phyloP scores from a whole-genome alignment of 1,140 invertebrate genomes.

The Eufriesea mexicana region DNA sequence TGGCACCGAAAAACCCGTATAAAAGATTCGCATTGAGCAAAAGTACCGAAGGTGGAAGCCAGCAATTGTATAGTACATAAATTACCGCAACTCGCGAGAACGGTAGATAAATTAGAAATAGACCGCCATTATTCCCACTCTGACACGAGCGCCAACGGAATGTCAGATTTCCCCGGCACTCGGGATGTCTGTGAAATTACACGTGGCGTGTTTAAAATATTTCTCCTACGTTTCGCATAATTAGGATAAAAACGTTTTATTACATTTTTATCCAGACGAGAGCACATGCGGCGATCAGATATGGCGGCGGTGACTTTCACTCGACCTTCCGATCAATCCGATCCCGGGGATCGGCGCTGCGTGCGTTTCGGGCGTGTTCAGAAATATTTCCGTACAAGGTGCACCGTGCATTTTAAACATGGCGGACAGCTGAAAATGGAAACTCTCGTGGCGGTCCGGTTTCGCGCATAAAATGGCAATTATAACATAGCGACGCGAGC shows the following conservation, averaged over 20 bases:
- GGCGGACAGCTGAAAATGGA: slow-evolving; percentile 7
- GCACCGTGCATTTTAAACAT: slow-evolving; percentile 6
- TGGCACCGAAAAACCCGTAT: too few relatives aligned
- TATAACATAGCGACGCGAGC: slow-evolving; percentile 11
- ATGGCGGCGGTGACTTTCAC: slow-evolving; percentile 5
- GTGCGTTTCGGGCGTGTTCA: neutral
- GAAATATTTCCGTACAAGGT: neutral
- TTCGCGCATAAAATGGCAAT: slow-evolving; percentile 25
- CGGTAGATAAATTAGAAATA: too few relatives aligned
- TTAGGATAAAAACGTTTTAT: neutral
- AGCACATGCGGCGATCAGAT: neutral
- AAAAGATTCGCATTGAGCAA: too few relatives aligned
- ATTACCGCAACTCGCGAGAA: too few relatives aligned
- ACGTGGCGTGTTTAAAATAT: neutral
- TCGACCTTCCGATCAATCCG: slow-evolving; percentile 5
- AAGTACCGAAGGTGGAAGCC: too few relatives aligned
- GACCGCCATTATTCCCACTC: too few relatives aligned
- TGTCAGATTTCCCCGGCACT: neutral
- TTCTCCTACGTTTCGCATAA: neutral
- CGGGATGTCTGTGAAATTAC: neutral
- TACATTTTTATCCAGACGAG: neutral
- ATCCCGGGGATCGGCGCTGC: neutral
- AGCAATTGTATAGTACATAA: too few relatives aligned
- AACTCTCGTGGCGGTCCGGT: slow-evolving; percentile 3
- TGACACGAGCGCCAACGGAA: neutral